phyloP scores from a whole-genome alignment of 2,113 vertebrate genomes.

The Petrocephalus microphthalmus region DNA sequence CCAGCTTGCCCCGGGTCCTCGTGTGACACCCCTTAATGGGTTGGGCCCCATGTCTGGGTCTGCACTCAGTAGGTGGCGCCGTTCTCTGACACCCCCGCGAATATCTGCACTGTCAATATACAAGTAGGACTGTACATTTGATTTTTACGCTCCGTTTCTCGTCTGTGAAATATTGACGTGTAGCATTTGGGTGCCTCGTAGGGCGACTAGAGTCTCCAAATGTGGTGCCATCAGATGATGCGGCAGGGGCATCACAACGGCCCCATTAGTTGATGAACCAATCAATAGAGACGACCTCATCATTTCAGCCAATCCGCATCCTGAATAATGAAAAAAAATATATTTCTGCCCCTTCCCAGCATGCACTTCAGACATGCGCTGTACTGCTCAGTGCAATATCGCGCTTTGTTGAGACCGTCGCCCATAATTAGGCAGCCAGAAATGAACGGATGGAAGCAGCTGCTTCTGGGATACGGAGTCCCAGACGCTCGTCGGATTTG shows the following conservation, averaged over 20 bases:
- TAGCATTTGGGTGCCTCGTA: not conserved
- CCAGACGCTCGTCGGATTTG: not conserved
- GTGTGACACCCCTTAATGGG: not conserved
- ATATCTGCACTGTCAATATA: not conserved
- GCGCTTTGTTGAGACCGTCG: not conserved
- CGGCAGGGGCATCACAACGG: not conserved
- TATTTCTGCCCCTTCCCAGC: not conserved
- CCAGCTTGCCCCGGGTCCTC: not conserved
- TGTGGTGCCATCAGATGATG: not conserved
- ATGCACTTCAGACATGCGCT: not conserved
- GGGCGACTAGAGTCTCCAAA: not conserved
- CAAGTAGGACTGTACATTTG: not conserved
- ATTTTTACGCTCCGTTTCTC: not conserved
- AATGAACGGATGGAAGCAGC: not conserved
- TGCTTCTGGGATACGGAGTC: not conserved
- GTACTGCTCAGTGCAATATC: not conserved
- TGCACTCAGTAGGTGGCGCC: not conserved
- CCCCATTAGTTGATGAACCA: not conserved
- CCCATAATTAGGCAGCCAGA: not conserved
- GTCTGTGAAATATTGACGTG: not conserved
- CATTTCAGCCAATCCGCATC: not conserved
- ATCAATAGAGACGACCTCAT: not conserved
- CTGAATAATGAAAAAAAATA: constrained; percentile 4
- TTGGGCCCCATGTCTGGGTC: not conserved
- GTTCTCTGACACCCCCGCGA: not conserved